Base-by-base conservation (phyloP, 2,797 vertebrate species). In the Vireo griseus region DNA sequence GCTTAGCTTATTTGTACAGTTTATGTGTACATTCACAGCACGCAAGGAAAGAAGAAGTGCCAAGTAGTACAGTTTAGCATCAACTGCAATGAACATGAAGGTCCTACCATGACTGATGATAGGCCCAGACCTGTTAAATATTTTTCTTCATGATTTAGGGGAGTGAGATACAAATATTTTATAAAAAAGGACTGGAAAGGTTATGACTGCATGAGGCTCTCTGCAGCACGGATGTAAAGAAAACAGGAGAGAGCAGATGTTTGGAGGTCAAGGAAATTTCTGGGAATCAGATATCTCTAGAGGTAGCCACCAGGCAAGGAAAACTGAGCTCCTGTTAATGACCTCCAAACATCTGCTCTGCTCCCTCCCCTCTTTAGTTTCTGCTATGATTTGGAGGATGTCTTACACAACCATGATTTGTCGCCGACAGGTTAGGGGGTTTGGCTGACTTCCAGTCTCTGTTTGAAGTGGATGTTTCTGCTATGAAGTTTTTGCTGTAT, bases 281-380 rank as follows among this genome's bases (percentile, higher is more conserved):
- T 94, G 88, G 91, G 82, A 96, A 95, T 94, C 88, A 66, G 79
- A 88, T 95, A 92, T 96, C 94, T 95, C 72, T 84, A 80, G 96
- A 96, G 88, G 95, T 95, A 96, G 96, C 93, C 94, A 96, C 87
- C 59, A 95, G 72, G 82, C 91, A 95, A 92, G 68, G 94, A 97
- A 97, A 96, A 95, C 10, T 91, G 94, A 96, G 94, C 95, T 97
- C 92, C 94, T 92, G 93, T 93, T 95, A 96, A 96, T 95, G 89
- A 93, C 92, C 96, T 94, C 93, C 89, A 96, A 96, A 95, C 95
- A 96, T 95, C 88, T 96, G 95, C 84, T 96, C 72, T 94, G 48
- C 65, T 94, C 63, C 68, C 55, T 90, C 75, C 76, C 67, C 83
- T 86, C 85, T 90, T 83, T 88, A 95, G 83, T 94, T 96, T 91